Base-by-base conservation (phyloP, 1,140 invertebrate genomes). In the Drosophila chauvacae region DNA sequence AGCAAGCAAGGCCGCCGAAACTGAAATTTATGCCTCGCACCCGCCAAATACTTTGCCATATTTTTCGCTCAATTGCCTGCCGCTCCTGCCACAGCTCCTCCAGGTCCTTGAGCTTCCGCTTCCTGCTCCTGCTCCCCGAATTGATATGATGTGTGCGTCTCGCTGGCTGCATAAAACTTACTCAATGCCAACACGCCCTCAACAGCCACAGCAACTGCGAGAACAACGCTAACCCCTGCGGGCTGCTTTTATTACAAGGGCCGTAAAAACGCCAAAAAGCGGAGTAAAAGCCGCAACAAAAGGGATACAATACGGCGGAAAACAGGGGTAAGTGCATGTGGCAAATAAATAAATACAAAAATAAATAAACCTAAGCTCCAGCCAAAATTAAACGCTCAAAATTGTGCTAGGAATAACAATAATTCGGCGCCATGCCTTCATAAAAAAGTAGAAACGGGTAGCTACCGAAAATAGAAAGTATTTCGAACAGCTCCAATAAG, bases 91-190 rank as follows among this genome's bases (percentile, higher is more conserved):
- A 81, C 70, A 53, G 45, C 42, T 53, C 48, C 48, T 26, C 18
- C 28, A 20, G 37, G 41, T 47, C 65, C 47, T 33, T 55, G 33
- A 39, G 39, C 51, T 16, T 13, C 20, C 23, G 42, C 23, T 39
- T 41, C 47, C 33, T 45, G 44, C 55, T 57, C 33, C 57, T n/a
- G 13, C 63, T 33, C 42, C 42, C 18, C 9, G 33, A 56, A 58
- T 47, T 68, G 62, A 55, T 68, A 77, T 77, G 83, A 79, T 79
- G 83, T 77, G 80, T 83, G 84, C 76, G 76, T 80, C 71, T 80
- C 76, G 83, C 78, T 88, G 87, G 85, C 63, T 90, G 85, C 85
- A 90, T 90, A 81, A 90, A 90, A 90, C 85, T 81, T 90, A 71
- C 74, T 90, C 81, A 81, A 90, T 79, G 81, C 81, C 83, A 69